Evolutionary conservation across 2,888 invertebrate genomes (phyloP).

Genomic region (Meiosimyza platycephala): DNA sequence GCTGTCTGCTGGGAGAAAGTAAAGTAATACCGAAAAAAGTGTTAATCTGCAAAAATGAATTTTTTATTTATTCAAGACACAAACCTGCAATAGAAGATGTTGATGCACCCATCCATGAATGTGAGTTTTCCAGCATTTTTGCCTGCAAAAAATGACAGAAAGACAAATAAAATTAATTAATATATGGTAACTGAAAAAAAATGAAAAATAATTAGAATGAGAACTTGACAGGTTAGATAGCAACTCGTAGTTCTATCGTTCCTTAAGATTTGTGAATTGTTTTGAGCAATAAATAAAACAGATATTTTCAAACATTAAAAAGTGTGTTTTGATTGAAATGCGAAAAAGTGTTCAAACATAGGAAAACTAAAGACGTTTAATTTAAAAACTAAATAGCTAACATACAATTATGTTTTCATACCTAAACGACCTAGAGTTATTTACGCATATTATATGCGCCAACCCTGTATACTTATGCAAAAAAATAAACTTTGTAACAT

Average conservation of each 20-base stretch:
- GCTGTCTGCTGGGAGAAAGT: conserved; percentile 75
- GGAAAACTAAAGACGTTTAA: too few relatives aligned
- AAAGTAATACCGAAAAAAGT: not conserved
- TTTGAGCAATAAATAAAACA: too few relatives aligned
- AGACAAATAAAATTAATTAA: not conserved
- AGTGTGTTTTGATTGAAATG: too few relatives aligned
- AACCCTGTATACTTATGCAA: not conserved
- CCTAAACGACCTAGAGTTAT: too few relatives aligned
- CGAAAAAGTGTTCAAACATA: too few relatives aligned
- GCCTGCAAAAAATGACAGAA: conserved; percentile 76
- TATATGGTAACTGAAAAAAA: too few relatives aligned
- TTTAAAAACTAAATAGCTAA: too few relatives aligned
- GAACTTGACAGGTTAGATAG: too few relatives aligned
- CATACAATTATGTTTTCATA: too few relatives aligned
- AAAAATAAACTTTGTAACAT: not conserved
- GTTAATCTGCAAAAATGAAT: not conserved
- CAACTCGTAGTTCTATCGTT: too few relatives aligned
- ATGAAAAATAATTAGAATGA: not conserved
- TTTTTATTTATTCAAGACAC: conserved; percentile 56
- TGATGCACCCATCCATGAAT: conserved; percentile 90
- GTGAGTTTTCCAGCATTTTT: conserved; percentile 90
- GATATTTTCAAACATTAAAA: too few relatives aligned
- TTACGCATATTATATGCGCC: not conserved
- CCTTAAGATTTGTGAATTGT: too few relatives aligned
- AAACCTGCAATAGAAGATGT: conserved; percentile 90